These are phyloP conservation scores for Catostomus latipinnis DNA, from an alignment of 2,797 vertebrate genomes.

Conservation along the genomic window DNA sequence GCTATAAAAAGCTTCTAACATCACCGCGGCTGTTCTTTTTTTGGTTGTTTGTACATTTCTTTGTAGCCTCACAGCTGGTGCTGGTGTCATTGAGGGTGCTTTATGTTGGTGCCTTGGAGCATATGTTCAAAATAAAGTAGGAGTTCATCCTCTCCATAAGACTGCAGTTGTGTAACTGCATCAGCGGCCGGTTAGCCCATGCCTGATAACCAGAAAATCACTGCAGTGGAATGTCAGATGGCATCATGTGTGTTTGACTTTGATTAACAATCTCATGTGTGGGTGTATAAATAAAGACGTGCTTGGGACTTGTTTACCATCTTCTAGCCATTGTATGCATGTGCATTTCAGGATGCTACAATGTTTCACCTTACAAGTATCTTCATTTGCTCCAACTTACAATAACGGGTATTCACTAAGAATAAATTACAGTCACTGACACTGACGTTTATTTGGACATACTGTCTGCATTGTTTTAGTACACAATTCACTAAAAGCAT, in stretches of 20 bases:
- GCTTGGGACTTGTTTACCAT: not conserved
- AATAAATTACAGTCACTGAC: too few species aligned
- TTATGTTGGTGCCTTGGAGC: conserved; percentile 66
- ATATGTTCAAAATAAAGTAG: conserved; percentile 72
- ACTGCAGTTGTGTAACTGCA: conserved; percentile 70
- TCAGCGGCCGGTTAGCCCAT: conserved; percentile 66
- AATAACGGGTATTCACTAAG: too few species aligned
- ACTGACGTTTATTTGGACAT: too few species aligned
- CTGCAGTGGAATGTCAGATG: conserved; percentile 68
- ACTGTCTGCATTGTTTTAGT: too few species aligned
- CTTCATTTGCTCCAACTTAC: too few species aligned
- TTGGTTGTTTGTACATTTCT: conserved; percentile 14
- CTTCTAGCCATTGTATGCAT: too few species aligned
- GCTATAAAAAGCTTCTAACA: conserved; percentile 8
- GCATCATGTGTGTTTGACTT: conserved; percentile 51
- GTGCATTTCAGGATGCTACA: too few species aligned
- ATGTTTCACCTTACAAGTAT: too few species aligned
- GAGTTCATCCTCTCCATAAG: conserved; percentile 73
- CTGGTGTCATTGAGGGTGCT: conserved; percentile 31
- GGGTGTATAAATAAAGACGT: conserved; percentile 11
- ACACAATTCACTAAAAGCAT: too few species aligned
- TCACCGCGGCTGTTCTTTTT: not conserved
- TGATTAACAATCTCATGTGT: conserved; percentile 1
- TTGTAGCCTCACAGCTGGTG: conserved; percentile 33
- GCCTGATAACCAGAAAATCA: conserved; percentile 68